Conservation (phyloP, 92 coral and sea anemone genomes). For the Siderastrea siderea region DNA sequence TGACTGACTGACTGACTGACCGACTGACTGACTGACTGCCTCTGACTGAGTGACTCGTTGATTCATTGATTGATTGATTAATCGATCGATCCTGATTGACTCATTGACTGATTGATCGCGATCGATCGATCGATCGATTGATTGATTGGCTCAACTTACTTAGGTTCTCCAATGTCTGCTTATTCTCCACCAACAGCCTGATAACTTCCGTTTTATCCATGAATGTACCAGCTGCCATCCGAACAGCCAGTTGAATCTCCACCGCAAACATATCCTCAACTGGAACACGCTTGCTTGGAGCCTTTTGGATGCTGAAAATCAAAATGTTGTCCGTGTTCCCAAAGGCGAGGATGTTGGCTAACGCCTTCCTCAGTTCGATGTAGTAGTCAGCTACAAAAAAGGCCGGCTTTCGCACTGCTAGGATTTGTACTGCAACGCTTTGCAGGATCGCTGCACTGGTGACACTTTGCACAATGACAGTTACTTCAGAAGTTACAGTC, state of each 20-base stretch:
- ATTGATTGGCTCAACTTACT: conserved; percentile 57
- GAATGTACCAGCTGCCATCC: conserved; percentile 31
- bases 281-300: conserved; percentile 55
- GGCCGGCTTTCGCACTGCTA: conserved; percentile 63
- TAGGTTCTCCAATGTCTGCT: conserved; percentile 35
- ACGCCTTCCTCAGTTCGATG: conserved; percentile 13
- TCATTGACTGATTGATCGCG: too few species aligned
- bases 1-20: too few species aligned
- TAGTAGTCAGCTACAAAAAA: conserved; percentile 78
- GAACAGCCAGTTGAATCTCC: conserved; percentile 77
- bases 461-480: conserved; percentile 70
- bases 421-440: conserved; percentile 84
- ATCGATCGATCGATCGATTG: too few species aligned
- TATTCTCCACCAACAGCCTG: conserved; percentile 34
- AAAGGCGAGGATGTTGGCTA: conserved; percentile 55
- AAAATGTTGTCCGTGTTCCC: conserved; percentile 41
- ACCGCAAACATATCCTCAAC: conserved; percentile 56
- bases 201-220: conserved; percentile 58
- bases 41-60: too few species aligned
- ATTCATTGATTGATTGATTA: too few species aligned
- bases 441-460: conserved; percentile 69
- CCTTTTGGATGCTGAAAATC: conserved; percentile 87
- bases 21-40: too few species aligned
- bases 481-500: conserved; percentile 76
- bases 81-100: too few species aligned